These are phyloP conservation scores for Murina feae DNA, from an alignment of 2,113 vertebrate genomes.

Conservation along the genomic window DNA sequence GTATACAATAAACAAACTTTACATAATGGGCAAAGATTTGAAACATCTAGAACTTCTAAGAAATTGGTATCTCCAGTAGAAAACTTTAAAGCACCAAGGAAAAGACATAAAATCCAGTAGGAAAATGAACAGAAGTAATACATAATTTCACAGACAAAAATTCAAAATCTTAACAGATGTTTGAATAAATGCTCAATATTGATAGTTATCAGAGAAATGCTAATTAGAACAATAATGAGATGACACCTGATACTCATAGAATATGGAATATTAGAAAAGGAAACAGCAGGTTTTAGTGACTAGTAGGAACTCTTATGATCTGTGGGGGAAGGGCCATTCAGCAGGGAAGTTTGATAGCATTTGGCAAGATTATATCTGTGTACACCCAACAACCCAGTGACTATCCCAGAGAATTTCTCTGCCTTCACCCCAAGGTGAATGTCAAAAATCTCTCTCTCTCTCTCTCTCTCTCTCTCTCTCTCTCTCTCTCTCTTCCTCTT, in stretches of 20 bases:
- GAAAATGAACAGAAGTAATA: neutral
- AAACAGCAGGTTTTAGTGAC: neutral
- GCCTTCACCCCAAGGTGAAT: neutral
- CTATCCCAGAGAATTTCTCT: neutral
- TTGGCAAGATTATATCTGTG: neutral
- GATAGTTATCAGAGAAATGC: neutral
- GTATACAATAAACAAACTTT: neutral
- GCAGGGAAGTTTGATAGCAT: neutral
- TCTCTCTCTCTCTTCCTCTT: too few relatives aligned
- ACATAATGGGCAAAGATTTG: neutral
- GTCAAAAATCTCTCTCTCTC: neutral
- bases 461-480: too few relatives aligned
- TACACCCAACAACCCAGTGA: neutral
- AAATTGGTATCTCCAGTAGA: neutral
- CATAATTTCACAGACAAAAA: neutral
- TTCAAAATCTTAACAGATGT: neutral
- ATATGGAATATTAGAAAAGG: neutral
- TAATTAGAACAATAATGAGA: neutral
- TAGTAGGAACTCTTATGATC: neutral
- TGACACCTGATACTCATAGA: neutral
- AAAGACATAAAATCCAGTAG: neutral
- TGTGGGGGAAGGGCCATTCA: neutral
- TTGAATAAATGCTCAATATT: neutral
- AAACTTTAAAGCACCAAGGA: neutral
- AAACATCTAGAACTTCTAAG: neutral